Base-by-base conservation (phyloP, 1,140 invertebrate genomes). In the Tetramorium alpestre region DNA sequence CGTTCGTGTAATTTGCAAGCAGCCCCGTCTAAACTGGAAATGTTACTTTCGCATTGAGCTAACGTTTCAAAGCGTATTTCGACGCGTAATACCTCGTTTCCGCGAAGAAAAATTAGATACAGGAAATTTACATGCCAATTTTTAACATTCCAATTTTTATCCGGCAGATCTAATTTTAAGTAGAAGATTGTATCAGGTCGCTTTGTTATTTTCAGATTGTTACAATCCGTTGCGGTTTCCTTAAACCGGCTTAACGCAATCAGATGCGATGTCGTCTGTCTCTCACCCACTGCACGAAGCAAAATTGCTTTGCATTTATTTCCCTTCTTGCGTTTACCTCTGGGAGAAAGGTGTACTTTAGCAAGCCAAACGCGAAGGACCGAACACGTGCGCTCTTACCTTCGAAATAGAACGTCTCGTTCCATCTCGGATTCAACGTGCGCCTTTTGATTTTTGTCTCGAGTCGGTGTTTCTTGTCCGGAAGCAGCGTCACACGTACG, bases 331-430 rank as follows among this genome's bases (percentile, higher is more conserved):
- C 33, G 44, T 41, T 69, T 64, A 25, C 16, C 41, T 44, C 6
- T 16, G 41, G 33, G 16, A 67, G 28, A 54, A 69, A 51, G 33
- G 11, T 41, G 4, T n/a, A 11, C 0, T 75, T 77, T 69, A 69
- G 13, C 41, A 10, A 3, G 22, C 38, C 11, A 41, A 51, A 54
- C 22, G 56, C 22, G 22, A 77, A 22, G 16, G 47, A 11, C 25
- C 6, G 33, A 25, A 73, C 10, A 41, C 2, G 8, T n/a, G 22
- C 47, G 25, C 93, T 33, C 33, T 96, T 94, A 98, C 97, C 99
- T 96, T 99, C 98, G 95, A 99, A 99, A 92, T 99, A 98, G 94
- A 99, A 98, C 33, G 98, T 99, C 95, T 99, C 99, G 95, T 99
- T 99, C 98, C 99, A 99, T 89, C 98, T 96, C 0, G 99, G 99